Conservation (phyloP, 2,113 vertebrate genomes). For the Pristiophorus japonicus region DNA sequence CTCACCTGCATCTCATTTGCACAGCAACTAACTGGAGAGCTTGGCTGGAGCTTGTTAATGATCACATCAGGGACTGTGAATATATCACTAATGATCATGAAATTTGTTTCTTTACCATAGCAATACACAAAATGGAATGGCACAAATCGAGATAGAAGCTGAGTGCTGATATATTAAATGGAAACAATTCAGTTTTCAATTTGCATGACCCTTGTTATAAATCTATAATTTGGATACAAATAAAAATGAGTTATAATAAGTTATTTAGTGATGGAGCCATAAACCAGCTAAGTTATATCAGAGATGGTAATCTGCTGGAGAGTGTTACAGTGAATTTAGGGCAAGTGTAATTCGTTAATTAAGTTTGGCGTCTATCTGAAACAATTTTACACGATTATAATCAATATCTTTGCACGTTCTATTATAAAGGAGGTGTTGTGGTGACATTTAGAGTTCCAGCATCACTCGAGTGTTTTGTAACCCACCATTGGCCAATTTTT, state of each 20-base stretch:
- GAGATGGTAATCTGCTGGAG: not conserved
- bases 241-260: not conserved
- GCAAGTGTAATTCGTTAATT: not conserved
- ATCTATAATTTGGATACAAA: not conserved
- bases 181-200: not conserved
- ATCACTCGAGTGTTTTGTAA: too few relatives aligned
- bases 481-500: too few relatives aligned
- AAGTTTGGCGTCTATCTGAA: too few relatives aligned
- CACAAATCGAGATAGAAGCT: not conserved
- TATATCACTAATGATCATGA: not conserved
- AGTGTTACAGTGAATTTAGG: not conserved
- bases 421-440: too few relatives aligned
- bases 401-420: too few relatives aligned
- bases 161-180: not conserved
- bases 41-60: not conserved
- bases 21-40: not conserved
- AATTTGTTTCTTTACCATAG: not conserved
- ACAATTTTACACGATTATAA: too few relatives aligned
- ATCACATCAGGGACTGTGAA: conserved; percentile 15
- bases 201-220: not conserved
- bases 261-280: not conserved
- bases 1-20: conserved; percentile 8
- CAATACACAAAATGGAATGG: too few relatives aligned
- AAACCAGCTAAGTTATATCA: not conserved
- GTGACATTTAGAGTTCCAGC: too few relatives aligned